A percentile compares a stretch with the other conserved stretches of the same genome.
phyloP scores from a whole-genome alignment of 2,888 invertebrate species.

The Odontocerum albicorne region DNA sequence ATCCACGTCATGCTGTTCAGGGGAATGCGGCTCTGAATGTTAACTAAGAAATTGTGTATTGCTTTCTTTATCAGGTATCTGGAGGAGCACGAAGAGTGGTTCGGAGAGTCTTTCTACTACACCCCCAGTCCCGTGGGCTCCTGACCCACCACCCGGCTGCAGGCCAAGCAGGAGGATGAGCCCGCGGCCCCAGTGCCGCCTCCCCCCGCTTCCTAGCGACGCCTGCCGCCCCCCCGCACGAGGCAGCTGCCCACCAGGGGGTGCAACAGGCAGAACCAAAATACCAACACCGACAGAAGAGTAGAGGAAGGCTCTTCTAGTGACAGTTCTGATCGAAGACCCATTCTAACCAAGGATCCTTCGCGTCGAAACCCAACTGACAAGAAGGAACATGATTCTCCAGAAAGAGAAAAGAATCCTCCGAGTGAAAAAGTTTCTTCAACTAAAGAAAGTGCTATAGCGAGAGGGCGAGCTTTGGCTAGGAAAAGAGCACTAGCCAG shows the following conservation, averaged over 20 bases:
- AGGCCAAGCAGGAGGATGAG: constrained; percentile 17
- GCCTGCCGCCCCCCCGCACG: constrained; percentile 3
- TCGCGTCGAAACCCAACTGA: background rate
- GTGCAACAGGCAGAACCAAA: background rate
- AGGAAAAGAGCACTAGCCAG: background rate
- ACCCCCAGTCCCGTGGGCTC: constrained; percentile 48
- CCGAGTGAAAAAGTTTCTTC: background rate
- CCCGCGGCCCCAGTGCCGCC: too few relatives aligned
- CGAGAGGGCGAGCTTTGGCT: background rate
- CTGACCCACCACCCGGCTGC: constrained; percentile 34
- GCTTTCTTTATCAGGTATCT: constrained; percentile 61
- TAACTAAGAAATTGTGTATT: too few relatives aligned
- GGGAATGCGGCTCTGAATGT: too few relatives aligned
- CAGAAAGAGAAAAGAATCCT: background rate
- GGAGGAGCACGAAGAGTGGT: constrained; percentile 81
- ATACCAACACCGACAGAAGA: too few relatives aligned
- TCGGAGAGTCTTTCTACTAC: constrained; percentile 72
- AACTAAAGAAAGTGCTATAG: too few relatives aligned
- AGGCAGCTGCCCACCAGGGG: constrained; percentile 5
- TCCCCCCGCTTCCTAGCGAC: constrained; percentile 6
- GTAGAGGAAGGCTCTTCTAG: too few relatives aligned
- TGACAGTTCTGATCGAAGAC: background rate
- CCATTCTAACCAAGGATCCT: background rate
- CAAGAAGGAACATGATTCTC: background rate
- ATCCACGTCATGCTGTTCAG: too few relatives aligned